These are phyloP conservation scores for Camponotus vicinus DNA, from an alignment of 1,140 invertebrate species.

Conservation along the genomic window DNA sequence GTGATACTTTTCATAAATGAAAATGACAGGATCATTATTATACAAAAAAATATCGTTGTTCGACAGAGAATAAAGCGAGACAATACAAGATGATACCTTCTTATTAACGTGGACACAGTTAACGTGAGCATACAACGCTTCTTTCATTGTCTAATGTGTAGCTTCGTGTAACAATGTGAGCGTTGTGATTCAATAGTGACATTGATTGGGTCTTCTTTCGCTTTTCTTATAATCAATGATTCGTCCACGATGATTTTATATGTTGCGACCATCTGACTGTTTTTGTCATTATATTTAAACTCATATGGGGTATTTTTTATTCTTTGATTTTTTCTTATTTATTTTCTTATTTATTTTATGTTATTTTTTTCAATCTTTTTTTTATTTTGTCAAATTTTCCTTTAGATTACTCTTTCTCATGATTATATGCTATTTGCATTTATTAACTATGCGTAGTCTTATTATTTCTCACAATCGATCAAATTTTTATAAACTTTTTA, in stretches of 20 bases:
- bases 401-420: too few species aligned
- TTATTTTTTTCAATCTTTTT: background rate
- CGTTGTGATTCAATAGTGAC: slow-evolving; percentile 48
- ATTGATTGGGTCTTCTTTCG: slow-evolving; percentile 46
- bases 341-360: background rate
- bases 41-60: background rate
- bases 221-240: slow-evolving; percentile 7
- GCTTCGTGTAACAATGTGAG: slow-evolving; percentile 10
- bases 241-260: slow-evolving; percentile 9
- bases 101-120: background rate
- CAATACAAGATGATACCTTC: background rate
- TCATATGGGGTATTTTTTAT: background rate
- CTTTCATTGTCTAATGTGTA: slow-evolving; percentile 32
- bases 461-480: too few species aligned
- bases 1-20: background rate
- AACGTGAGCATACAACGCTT: slow-evolving; percentile 5
- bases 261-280: slow-evolving; percentile 15
- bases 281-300: background rate
- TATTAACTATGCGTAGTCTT: too few species aligned
- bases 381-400: background rate
- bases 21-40: background rate
- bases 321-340: background rate
- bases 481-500: too few species aligned
- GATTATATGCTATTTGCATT: too few species aligned
- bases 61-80: background rate